These are phyloP conservation scores for Phallusia fumigata DNA, from an alignment of 23 tunicate species.

Conservation along the genomic window DNA sequence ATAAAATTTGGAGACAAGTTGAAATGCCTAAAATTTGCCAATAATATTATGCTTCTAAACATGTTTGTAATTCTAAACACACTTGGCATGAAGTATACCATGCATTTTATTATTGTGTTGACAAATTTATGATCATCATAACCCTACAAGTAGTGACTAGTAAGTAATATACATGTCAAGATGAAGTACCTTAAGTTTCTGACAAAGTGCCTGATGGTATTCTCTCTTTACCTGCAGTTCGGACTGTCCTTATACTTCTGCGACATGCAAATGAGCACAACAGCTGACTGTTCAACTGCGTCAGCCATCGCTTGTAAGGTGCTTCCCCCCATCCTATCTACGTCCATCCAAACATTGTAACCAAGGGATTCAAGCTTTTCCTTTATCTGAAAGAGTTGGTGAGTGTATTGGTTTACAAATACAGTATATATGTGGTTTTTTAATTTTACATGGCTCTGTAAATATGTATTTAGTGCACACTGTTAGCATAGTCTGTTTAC, in stretches of 20 bases:
- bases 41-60: too few relatives aligned
- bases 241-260: slow-evolving; percentile 61
- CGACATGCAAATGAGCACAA: slow-evolving; percentile 50
- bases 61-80: too few relatives aligned
- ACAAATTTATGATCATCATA: too few relatives aligned
- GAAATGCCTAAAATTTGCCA: too few relatives aligned
- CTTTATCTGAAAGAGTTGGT: slow-evolving; percentile 28
- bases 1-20: background rate
- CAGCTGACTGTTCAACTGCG: slow-evolving; percentile 68
- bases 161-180: too few relatives aligned
- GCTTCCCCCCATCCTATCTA: slow-evolving; percentile 69
- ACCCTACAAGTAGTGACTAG: too few relatives aligned
- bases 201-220: background rate
- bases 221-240: slow-evolving; percentile 39
- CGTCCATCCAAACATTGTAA: slow-evolving; percentile 69
- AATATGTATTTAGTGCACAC: background rate
- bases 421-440: too few relatives aligned
- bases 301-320: slow-evolving; percentile 69
- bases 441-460: too few relatives aligned
- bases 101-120: too few relatives aligned
- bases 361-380: slow-evolving; percentile 18
- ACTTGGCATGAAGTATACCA: too few relatives aligned
- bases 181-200: too few relatives aligned
- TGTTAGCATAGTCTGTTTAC: too few relatives aligned
- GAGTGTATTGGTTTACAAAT: background rate